phyloP scores from a whole-genome alignment of 2,888 invertebrate genomes.

The Boloria selene region DNA sequence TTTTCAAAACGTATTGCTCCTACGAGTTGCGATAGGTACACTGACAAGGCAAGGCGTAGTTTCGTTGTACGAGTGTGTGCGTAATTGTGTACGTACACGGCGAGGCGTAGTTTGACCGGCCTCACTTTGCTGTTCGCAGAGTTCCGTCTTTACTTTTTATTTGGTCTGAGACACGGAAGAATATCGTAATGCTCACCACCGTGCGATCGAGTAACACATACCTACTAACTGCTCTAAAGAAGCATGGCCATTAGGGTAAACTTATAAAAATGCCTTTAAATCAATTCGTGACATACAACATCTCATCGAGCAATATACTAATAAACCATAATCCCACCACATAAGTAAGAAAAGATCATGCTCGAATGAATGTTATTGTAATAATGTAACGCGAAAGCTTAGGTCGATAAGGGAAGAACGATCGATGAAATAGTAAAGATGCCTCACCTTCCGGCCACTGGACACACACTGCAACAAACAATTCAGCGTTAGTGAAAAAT shows the following conservation, averaged over 20 bases:
- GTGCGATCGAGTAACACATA: constrained; percentile 47
- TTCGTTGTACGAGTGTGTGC: no score
- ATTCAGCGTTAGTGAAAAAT: constrained; percentile 40
- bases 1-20: no score
- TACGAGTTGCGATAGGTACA: no score
- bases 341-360: constrained; percentile 72
- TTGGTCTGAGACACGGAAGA: no score
- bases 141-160: no score
- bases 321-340: constrained; percentile 74
- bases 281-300: constrained; percentile 59
- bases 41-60: no score
- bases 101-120: no score
- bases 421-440: constrained; percentile 44
- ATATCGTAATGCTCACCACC: constrained; percentile 47
- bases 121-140: no score
- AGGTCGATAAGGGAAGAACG: constrained; percentile 52
- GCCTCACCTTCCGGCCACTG: constrained; percentile 95
- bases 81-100: no score
- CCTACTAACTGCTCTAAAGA: constrained; percentile 61
- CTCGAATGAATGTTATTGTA: constrained; percentile 74
- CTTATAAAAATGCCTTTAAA: constrained; percentile 62
- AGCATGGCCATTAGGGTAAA: constrained; percentile 61
- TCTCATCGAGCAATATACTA: constrained; percentile 68
- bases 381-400: constrained; percentile 73
- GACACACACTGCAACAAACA: constrained; percentile 91